Evolutionary conservation across 2,113 vertebrate genomes (phyloP).

Genomic region (Hassar affinis): DNA sequence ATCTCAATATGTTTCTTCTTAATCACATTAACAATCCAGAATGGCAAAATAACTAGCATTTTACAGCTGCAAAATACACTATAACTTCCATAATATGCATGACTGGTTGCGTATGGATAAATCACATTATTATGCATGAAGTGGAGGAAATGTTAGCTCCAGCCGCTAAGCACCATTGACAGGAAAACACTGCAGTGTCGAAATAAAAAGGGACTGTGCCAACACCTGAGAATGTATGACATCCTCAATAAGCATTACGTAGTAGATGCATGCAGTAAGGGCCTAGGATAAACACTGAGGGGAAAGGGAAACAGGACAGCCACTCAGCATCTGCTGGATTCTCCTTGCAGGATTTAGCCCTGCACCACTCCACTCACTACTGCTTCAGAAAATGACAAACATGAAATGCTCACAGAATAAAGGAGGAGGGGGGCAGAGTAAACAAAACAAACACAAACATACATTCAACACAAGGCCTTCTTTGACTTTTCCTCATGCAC

Average conservation of each 20-base stretch:
- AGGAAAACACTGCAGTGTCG: constrained; percentile 24
- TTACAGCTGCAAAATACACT: constrained; percentile 37
- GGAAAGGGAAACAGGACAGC: constrained; percentile 27
- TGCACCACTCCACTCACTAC: constrained; percentile 71
- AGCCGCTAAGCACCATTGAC: constrained; percentile 37
- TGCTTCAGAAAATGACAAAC: constrained; percentile 75
- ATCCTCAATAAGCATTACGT: constrained; percentile 14
- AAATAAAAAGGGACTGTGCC: background rate
- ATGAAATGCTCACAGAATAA: constrained; percentile 7
- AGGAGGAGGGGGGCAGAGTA: background rate
- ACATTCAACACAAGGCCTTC: constrained; percentile 83
- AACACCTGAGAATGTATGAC: constrained; percentile 15
- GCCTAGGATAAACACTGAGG: constrained; percentile 26
- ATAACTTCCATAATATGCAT: constrained; percentile 19
- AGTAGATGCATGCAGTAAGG: constrained; percentile 12
- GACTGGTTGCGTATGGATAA: constrained; percentile 18
- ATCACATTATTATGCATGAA: constrained; percentile 33
- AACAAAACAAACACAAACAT: constrained; percentile 64
- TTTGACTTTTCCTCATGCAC: constrained; percentile 67
- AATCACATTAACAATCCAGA: constrained; percentile 24
- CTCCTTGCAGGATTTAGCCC: constrained; percentile 49
- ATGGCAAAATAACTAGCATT: constrained; percentile 28
- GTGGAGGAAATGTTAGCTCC: constrained; percentile 24
- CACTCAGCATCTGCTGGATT: constrained; percentile 69
- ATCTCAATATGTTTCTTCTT: constrained; percentile 13